These are phyloP conservation scores for Tyrannus savana DNA, from an alignment of 2,113 vertebrate species.

Conservation along the genomic window DNA sequence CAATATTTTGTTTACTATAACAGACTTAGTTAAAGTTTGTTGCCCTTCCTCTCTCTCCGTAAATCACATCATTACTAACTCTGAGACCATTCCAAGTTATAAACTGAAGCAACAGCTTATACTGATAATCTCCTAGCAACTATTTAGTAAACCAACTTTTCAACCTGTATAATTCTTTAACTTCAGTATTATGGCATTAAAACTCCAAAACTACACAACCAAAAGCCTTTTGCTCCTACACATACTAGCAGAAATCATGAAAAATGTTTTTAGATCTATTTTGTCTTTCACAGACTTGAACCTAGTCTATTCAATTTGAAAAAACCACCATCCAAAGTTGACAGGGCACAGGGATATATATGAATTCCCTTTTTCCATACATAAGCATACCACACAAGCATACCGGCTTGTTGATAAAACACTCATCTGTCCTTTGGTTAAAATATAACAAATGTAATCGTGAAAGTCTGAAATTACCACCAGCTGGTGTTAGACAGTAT, in stretches of 20 bases:
- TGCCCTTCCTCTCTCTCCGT: background rate
- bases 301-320: background rate
- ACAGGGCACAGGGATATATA: background rate
- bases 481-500: background rate
- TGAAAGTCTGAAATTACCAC: background rate
- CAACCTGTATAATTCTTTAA: background rate
- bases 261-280: background rate
- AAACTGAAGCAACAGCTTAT: background rate
- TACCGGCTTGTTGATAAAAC: background rate
- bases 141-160: background rate
- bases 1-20: background rate
- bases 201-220: background rate
- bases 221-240: background rate
- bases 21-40: background rate
- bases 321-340: background rate
- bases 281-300: background rate
- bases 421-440: background rate
- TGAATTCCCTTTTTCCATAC: background rate
- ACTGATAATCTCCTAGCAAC: background rate
- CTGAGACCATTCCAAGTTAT: background rate
- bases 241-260: background rate
- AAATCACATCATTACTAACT: background rate
- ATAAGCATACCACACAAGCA: background rate
- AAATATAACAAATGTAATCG: background rate
- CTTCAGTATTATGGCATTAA: background rate